phyloP scores from a whole-genome alignment of 2,113 vertebrate genomes.

The Neofelis nebulosa region DNA sequence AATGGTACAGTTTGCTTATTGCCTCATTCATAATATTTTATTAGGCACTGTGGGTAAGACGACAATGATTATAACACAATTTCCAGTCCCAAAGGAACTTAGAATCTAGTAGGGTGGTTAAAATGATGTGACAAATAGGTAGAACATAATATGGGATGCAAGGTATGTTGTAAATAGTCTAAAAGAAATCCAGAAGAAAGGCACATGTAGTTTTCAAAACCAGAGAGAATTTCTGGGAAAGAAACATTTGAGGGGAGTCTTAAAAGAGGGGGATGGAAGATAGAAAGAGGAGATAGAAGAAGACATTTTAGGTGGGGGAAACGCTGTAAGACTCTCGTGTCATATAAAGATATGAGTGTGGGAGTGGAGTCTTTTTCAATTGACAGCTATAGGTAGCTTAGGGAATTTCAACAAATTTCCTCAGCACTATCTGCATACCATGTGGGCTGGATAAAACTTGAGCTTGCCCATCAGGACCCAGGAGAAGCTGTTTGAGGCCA shows the following conservation, averaged over 20 bases:
- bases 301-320: not conserved
- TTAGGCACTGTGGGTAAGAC: constrained; percentile 24
- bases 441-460: not conserved
- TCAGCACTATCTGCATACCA: not conserved
- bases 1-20: constrained; percentile 55
- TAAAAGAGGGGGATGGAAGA: not conserved
- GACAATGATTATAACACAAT: constrained; percentile 42
- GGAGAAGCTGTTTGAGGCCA: not conserved
- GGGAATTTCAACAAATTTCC: not conserved
- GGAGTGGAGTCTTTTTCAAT: not conserved
- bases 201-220: not conserved
- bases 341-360: not conserved
- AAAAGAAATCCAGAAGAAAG: not conserved
- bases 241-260: not conserved
- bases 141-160: not conserved
- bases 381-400: not conserved
- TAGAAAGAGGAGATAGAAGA: not conserved
- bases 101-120: constrained; percentile 1
- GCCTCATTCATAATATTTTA: constrained; percentile 52
- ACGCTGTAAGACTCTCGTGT: not conserved
- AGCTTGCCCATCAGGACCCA: not conserved
- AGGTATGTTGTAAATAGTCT: not conserved
- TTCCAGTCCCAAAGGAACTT: not conserved
- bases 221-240: not conserved
- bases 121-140: not conserved